Base-by-base conservation (phyloP, 2,797 vertebrate species). In the Sphaeramia orbicularis region DNA sequence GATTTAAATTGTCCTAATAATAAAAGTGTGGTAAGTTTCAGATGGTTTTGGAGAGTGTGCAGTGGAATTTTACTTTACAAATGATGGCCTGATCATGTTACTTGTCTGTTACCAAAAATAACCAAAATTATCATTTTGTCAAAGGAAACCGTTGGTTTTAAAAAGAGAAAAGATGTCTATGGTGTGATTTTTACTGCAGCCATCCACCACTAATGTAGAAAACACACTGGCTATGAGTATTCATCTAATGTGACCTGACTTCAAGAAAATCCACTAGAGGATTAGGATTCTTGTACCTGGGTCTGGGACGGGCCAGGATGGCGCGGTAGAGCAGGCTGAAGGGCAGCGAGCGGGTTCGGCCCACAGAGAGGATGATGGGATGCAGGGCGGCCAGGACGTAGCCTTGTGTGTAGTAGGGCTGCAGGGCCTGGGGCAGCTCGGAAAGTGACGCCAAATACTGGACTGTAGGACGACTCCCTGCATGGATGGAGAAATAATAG, bases 281-380 rank as follows among this genome's bases (percentile, higher is more conserved):
- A 30, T 59, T 1, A 14, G 10, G 16, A 8, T 16, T 16, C 2
- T 7, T 1, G 18, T 94, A 98, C 97, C 96, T 97, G 71, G 87
- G 81, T 81, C 95, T 95, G 13, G 93, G 90, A 0, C 97, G 94
- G 9, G 93, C 89, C 41, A 99, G 89, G 32, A 99, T 93, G 64
- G 94, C 96, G 1, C 98, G 93, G 86, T 99, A 99, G 5, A 99
- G 94, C 78, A 96, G 92, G 84, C 95, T 98, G 62, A 96, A 96
- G 38, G 98, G 95, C 58, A 98, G 94, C 0, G 82, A 92, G 58
- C 92, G 95, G 8, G 91, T 94, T 0, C 82, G 93, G 4, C 96
- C 95, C 55, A 95, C 76, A 0, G 97, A 95, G 52, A 98, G 94
- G 76, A 98, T 93, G 62, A 98, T 91, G 76, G 98, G 97, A 78